Evolutionary conservation across 2,797 vertebrate species (phyloP), one percentile per base, ranked within the genome.

Genomic region (Xenopus petersii): DNA sequence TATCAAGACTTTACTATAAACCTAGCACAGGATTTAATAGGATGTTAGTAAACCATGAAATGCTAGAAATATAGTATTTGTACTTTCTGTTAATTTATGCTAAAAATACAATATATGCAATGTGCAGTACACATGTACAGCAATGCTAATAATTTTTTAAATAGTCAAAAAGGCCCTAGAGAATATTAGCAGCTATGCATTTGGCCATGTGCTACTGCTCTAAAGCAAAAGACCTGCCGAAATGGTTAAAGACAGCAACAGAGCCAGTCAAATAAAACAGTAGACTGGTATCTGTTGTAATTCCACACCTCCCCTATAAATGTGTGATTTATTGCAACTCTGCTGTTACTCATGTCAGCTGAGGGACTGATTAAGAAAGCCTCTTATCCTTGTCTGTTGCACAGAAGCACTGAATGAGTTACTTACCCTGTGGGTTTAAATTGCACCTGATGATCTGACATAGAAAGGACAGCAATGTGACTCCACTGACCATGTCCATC

Each of bases 191-290:
- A 30, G 26, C 26, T 30, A 4, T 30, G 26, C 4, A 30, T 30
- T 30, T 30, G 26, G 26, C 26, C 26, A 2, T 30, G 26, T 30
- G 26, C 26, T 30, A 30, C 26, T 30, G 26, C 26, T 30, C 26
- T 30, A 4, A 2, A 30, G 26, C 26, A 30, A 30, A 0, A 30
- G 26, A 30, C 26, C 26, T 56, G 54, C 21, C 6, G n/a, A 33
- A 59, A 21, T 46, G n/a, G 61, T 46, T 73, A 78, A 24, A 63
- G 36, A 64, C 59, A 68, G 65, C 64, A 33, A 55, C 64, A 78
- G 49, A 58, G 16, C 24, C 56, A 77, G 70, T 58, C 62, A 56
- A 77, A 64, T 56, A 77, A 77, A 72, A 77, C 75, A 78, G 62
- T 36, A 12, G 24, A n/a, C 1, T 60, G 47, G 71, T 64, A 73